Percentiles rank a stretch among this genome's conserved stretches.
phyloP scores from a whole-genome alignment of 2,113 vertebrate genomes.

The Syngnathus scovelli region DNA sequence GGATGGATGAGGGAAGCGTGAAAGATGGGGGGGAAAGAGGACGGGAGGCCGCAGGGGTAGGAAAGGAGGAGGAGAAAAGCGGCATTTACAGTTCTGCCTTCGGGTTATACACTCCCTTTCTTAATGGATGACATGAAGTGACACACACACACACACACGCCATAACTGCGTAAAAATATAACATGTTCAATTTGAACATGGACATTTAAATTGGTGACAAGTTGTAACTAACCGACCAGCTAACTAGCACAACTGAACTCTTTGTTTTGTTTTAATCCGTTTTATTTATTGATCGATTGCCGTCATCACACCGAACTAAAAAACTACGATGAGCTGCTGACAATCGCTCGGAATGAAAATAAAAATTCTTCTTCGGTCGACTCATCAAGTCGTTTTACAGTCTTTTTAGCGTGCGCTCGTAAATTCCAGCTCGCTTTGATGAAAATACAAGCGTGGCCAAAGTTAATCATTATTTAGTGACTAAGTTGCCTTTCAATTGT shows the following conservation, averaged over 20 bases:
- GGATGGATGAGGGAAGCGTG: background rate
- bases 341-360: too few species aligned
- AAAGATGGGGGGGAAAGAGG: background rate
- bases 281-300: too few species aligned
- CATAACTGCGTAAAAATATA: too few species aligned
- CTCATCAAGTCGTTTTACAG: background rate
- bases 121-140: background rate
- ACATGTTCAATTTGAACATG: background rate
- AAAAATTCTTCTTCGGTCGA: background rate
- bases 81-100: slow-evolving; percentile 45
- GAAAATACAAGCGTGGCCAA: background rate
- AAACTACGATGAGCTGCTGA: too few species aligned
- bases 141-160: background rate
- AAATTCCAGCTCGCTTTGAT: background rate
- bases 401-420: background rate
- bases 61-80: slow-evolving; percentile 7
- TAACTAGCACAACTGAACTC: too few species aligned
- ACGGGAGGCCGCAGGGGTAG: background rate
- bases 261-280: too few species aligned
- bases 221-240: too few species aligned
- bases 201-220: background rate
- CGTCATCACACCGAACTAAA: too few species aligned
- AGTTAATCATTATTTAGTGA: background rate
- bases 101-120: slow-evolving; percentile 34
- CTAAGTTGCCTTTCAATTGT: background rate